A percentile compares a stretch with the other conserved stretches of the same genome.
phyloP scores from a whole-genome alignment of 2,888 invertebrate species.

The Punctoribates punctum region DNA sequence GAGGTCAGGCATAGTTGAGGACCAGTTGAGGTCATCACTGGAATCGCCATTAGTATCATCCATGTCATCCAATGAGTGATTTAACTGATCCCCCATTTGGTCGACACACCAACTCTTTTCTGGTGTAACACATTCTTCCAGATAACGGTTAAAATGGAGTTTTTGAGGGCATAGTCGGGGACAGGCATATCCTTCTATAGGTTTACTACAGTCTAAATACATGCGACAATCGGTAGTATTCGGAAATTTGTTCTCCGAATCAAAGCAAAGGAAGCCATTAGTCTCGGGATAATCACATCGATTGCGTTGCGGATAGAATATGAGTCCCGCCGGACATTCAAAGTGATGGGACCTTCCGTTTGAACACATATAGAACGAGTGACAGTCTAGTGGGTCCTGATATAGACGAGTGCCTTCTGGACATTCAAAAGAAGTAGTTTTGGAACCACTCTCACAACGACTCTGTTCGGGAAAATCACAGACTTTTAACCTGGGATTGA shows the following conservation, averaged over 20 bases:
- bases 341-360: background rate
- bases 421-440: background rate
- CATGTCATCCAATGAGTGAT: background rate
- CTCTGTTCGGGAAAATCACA: conserved; percentile 15
- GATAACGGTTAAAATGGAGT: background rate
- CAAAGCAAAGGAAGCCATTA: background rate
- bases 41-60: background rate
- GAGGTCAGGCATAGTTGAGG: too few relatives aligned
- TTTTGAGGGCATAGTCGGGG: background rate
- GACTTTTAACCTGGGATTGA: background rate
- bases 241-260: background rate
- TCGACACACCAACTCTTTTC: conserved; percentile 7
- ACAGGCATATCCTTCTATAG: background rate
- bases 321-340: background rate
- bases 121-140: conserved; percentile 4
- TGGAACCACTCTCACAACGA: background rate
- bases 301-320: background rate
- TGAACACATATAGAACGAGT: conserved; percentile 2
- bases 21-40: background rate
- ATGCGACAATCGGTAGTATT: background rate
- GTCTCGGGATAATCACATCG: conserved; percentile 13
- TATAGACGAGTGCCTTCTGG: background rate
- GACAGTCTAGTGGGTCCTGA: background rate
- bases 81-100: background rate
- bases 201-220: conserved; percentile 14